Evolutionary conservation across 2,888 invertebrate genomes (phyloP).

Genomic region (Strigamia crassipes): DNA sequence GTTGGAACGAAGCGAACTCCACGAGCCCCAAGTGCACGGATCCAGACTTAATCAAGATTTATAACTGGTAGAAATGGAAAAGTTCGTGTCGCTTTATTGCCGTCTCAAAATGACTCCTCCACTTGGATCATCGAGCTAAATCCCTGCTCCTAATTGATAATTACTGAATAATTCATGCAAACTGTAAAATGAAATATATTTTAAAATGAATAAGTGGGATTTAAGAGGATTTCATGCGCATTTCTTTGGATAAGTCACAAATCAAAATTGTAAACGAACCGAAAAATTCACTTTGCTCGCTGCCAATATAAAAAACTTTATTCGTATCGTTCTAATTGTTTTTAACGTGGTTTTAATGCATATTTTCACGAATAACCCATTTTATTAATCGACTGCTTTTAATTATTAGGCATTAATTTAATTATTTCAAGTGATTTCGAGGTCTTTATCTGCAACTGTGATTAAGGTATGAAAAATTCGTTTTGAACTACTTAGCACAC

Average conservation of each 20-base stretch:
- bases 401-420: no score
- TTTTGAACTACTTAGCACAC: no score
- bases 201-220: not conserved
- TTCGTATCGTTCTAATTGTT: no score
- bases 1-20: slow-evolving; percentile 5
- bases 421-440: no score
- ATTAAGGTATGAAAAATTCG: no score
- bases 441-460: no score
- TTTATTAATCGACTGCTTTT: no score
- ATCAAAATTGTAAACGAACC: no score
- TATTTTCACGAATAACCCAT: no score
- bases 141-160: slow-evolving; percentile 10
- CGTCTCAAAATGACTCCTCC: slow-evolving; percentile 34
- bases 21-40: slow-evolving; percentile 38
- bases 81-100: slow-evolving; percentile 36
- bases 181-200: not conserved
- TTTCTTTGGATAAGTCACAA: not conserved
- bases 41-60: slow-evolving; percentile 42
- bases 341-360: no score
- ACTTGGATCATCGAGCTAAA: slow-evolving; percentile 5
- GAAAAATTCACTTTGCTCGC: no score
- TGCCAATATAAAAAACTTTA: no score
- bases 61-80: slow-evolving; percentile 40
- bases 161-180: not conserved
- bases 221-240: not conserved